Percentiles rank a stretch among this genome's conserved stretches.
Evolutionary conservation across 2,888 invertebrate species (phyloP).

Genomic region (Camponotus fellah): DNA sequence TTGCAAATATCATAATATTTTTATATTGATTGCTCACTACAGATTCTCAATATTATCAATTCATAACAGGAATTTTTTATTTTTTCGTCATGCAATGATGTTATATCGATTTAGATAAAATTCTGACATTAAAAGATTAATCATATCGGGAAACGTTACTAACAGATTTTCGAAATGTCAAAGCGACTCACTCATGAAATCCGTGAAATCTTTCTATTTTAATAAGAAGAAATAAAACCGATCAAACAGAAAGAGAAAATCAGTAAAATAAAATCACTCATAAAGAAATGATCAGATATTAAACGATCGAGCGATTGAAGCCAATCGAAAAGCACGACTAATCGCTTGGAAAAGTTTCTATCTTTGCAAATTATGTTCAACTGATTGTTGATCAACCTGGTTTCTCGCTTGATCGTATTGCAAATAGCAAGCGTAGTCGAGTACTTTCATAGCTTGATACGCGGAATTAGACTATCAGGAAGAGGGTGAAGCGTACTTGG

Average conservation of each 20-base stretch:
- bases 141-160: neutral
- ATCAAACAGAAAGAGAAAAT: neutral
- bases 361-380: slow-evolving; percentile 34
- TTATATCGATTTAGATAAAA: neutral
- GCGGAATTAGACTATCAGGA: slow-evolving; percentile 30
- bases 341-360: slow-evolving; percentile 10
- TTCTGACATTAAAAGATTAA: slow-evolving; percentile 44
- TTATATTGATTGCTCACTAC: neutral
- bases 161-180: slow-evolving; percentile 15
- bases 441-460: slow-evolving; percentile 40
- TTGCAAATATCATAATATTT: neutral
- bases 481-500: slow-evolving; percentile 75
- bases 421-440: slow-evolving; percentile 36
- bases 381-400: slow-evolving; percentile 3
- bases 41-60: neutral
- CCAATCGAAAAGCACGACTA: slow-evolving; percentile 34
- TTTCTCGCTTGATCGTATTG: slow-evolving; percentile 49
- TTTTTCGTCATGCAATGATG: neutral
- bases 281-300: slow-evolving; percentile 29
- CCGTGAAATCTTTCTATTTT: neutral
- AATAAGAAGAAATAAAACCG: slow-evolving; percentile 17
- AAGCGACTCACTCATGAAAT: neutral
- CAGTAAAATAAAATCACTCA: slow-evolving; percentile 15
- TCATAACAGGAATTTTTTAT: slow-evolving; percentile 4
- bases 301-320: slow-evolving; percentile 33